phyloP scores from a whole-genome alignment of 2,113 vertebrate genomes.

The Stigmatopora argus region DNA sequence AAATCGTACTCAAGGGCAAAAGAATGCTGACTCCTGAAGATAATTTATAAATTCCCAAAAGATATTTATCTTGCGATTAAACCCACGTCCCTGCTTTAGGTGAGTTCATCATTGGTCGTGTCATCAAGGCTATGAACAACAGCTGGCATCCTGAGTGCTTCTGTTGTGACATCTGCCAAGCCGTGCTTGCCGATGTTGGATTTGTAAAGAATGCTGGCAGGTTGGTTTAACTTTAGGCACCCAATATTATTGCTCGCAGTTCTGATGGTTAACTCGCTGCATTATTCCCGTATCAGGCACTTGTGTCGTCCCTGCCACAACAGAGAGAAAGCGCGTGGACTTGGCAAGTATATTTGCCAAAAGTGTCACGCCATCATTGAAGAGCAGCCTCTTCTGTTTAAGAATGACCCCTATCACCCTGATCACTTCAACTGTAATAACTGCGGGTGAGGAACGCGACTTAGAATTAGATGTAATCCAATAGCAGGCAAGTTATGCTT shows the following conservation, averaged over 20 bases:
- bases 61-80: neutral
- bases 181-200: slow-evolving; percentile 89
- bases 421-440: slow-evolving; percentile 98
- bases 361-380: slow-evolving; percentile 97
- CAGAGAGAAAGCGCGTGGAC: slow-evolving; percentile 88
- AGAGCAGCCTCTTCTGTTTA: slow-evolving; percentile 90
- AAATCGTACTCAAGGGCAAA: neutral
- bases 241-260: neutral
- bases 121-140: slow-evolving; percentile 99
- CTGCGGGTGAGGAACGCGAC: slow-evolving; percentile 77
- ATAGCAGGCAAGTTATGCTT: neutral
- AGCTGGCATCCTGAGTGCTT: slow-evolving; percentile 98
- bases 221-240: slow-evolving; percentile 53
- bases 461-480: neutral
- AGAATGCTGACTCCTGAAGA: neutral
- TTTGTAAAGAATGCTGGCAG: slow-evolving; percentile 97
- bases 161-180: slow-evolving; percentile 89
- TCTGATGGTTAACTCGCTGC: neutral
- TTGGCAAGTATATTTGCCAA: slow-evolving; percentile 97
- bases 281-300: slow-evolving; percentile 72
- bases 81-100: slow-evolving; percentile 61
- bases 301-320: slow-evolving; percentile 95
- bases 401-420: slow-evolving; percentile 96
- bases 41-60: neutral
- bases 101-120: slow-evolving; percentile 95